These are phyloP conservation scores for Myzus persicae DNA, from an alignment of 1,140 invertebrate genomes.

Conservation along the genomic window DNA sequence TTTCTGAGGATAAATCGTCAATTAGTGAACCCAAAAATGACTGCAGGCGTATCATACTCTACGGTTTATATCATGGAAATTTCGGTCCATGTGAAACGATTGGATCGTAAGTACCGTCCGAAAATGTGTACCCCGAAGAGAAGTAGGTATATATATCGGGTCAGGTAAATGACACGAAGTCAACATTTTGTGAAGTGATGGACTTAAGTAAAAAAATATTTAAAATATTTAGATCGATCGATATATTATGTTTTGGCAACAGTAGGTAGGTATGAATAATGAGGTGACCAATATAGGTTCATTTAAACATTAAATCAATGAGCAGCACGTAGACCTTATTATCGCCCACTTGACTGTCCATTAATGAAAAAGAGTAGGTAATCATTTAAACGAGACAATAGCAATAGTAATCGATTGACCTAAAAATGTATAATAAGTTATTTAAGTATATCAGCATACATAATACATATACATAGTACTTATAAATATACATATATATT, in stretches of 20 bases:
- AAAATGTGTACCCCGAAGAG: neutral
- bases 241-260: no score
- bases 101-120: neutral
- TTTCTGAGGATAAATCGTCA: neutral
- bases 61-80: neutral
- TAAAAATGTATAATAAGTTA: conserved; percentile 15
- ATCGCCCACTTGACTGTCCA: neutral
- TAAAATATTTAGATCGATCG: neutral
- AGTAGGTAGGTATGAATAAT: neutral
- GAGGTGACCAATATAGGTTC: neutral
- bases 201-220: neutral
- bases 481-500: neutral
- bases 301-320: conserved; percentile 7
- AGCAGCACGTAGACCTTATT: neutral
- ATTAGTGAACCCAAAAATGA: neutral
- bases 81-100: neutral
- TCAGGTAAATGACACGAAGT: neutral
- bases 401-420: neutral
- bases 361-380: conserved; percentile 2
- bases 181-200: neutral
- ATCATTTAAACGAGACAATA: neutral
- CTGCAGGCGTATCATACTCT: neutral
- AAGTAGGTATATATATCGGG: neutral
- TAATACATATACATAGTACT: no score
- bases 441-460: neutral